These are phyloP conservation scores for Tauraco hartlaubi DNA, from an alignment of 2,797 vertebrate genomes.

Conservation along the genomic window DNA sequence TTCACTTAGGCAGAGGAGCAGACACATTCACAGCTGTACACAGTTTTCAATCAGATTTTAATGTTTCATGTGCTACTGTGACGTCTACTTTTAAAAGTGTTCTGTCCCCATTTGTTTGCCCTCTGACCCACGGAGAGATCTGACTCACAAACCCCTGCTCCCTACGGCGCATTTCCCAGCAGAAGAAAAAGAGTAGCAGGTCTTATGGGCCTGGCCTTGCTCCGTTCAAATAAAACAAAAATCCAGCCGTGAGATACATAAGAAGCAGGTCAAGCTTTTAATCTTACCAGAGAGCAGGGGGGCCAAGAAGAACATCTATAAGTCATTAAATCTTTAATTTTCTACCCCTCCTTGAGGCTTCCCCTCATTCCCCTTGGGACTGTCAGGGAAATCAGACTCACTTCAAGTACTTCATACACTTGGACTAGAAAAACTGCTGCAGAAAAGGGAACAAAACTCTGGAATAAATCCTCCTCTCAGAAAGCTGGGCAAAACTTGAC, in stretches of 20 bases:
- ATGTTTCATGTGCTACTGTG: neutral
- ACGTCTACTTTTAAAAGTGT: neutral
- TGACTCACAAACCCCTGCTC: neutral
- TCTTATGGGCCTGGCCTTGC: rapidly evolving
- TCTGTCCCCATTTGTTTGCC: slow-evolving; percentile 4
- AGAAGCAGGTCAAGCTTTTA: slow-evolving; percentile 58
- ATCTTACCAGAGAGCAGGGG: slow-evolving; percentile 26
- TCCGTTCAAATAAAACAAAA: slow-evolving; percentile 13
- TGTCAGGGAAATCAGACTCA: slow-evolving; percentile 18
- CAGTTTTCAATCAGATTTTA: neutral
- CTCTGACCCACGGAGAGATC: neutral
- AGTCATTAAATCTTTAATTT: slow-evolving; percentile 68
- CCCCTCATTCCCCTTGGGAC: neutral
- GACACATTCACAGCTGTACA: neutral
- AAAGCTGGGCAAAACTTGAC: neutral
- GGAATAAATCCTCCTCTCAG: neutral
- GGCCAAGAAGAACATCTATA: slow-evolving; percentile 9
- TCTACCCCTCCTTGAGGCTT: slow-evolving; percentile 57
- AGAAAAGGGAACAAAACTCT: neutral
- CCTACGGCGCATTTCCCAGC: neutral
- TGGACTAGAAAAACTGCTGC: neutral
- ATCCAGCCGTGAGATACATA: neutral
- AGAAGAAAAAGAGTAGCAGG: neutral
- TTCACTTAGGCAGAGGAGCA: neutral
- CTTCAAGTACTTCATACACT: neutral